Evolutionary conservation across 2,797 vertebrate species (phyloP), one percentile per base, ranked within the genome.

Genomic region (Dallia pectoralis): DNA sequence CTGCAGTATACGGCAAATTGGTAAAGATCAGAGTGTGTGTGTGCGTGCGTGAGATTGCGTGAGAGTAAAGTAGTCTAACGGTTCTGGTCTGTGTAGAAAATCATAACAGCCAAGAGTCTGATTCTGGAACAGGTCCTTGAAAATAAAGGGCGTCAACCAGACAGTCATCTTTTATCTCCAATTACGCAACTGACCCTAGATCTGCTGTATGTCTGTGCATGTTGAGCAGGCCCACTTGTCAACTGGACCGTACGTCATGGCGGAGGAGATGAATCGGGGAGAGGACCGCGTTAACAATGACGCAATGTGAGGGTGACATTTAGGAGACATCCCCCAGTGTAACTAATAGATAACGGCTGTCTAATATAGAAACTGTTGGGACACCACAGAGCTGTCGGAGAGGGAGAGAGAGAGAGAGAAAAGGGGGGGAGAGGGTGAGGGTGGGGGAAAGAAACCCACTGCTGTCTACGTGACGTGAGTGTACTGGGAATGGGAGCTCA

Each of bases 71-170:
- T 77, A 81, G 66, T 79, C 80, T 77, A 70, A 56, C 67, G 15
- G 77, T 77, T 85, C 51, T 78, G 40, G 77, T 81, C 81, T 73
- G 36, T 85, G 74, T 80, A 70, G 80, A 79, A 78, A 87, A 87
- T 90, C 86, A 81, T 14, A 14, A 11, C 40, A 1, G 11, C 14
- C 9, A 49, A 18, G 14, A 30, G 27, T 25, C 47, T 30, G 7
- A 69, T 69, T 49, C 47, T 30, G 67, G 27, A 27, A 29, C n/a
- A 29, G 22, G 22, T 22, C 14, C 15, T 65, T 6, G 29, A 29
- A 27, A 29, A 27, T 25, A 14, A 27, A 7, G 44, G 25, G 19
- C 29, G 47, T 49, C n/a, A n/a, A 49, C 9, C 67, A 69, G 3
- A 68, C 27, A 14, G 48, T 68, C 67, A 30, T 62, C 14, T 7